A percentile compares a stretch with the other conserved stretches of the same genome.
Evolutionary conservation across 2,113 vertebrate genomes (phyloP).

Genomic region (Psilopsiagon aurifrons): DNA sequence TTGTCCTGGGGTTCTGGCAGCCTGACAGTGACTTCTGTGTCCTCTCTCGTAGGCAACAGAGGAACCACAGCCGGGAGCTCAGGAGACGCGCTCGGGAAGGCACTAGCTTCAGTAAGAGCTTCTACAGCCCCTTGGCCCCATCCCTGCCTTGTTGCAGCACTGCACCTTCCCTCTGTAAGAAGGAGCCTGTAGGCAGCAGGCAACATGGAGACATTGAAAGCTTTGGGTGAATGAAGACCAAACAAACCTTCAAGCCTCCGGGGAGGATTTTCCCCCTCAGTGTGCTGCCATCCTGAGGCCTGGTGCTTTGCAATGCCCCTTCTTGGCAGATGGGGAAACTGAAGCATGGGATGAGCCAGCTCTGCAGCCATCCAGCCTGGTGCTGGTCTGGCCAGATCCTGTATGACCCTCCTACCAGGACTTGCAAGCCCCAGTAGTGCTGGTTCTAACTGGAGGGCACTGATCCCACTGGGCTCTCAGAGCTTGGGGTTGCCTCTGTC

Average conservation of each 20-base stretch:
- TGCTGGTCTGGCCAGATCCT: not conserved
- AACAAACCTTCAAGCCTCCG: not conserved
- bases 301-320: not conserved
- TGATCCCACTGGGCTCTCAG: not conserved
- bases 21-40: not conserved
- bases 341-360: not conserved
- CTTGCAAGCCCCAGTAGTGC: not conserved
- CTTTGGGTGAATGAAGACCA: not conserved
- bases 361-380: not conserved
- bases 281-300: not conserved
- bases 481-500: not conserved
- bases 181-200: not conserved
- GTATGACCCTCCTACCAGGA: not conserved
- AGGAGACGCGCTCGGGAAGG: conserved; percentile 97
- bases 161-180: not conserved
- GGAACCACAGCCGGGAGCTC: conserved; percentile 91
- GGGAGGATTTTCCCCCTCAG: not conserved
- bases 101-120: conserved; percentile 92
- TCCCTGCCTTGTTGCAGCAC: not conserved
- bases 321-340: not conserved
- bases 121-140: fast-evolving
- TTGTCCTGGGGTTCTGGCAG: not conserved
- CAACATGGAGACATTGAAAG: not conserved
- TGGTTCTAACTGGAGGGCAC: not conserved
- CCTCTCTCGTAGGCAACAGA: conserved; percentile 80